Base-by-base conservation (phyloP, 2,797 vertebrate species). In the Sebastes itinus region DNA sequence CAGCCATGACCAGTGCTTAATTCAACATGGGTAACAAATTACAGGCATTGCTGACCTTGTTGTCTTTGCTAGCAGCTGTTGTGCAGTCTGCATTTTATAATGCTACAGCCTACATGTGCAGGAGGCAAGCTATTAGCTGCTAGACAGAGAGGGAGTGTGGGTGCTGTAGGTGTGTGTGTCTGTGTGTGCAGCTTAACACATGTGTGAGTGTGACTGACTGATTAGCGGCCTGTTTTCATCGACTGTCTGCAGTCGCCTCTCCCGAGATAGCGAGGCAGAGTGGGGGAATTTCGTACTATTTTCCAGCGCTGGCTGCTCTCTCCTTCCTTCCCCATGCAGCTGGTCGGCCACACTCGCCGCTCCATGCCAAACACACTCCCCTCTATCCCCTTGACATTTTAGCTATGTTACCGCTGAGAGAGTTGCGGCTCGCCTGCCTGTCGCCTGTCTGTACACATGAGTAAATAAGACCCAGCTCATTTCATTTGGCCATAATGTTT, bases 381-480 rank as follows among this genome's bases (percentile, higher is more conserved):
- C 72, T 80, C 78, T 81, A 89, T 90, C 87, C 92, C 87, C 87
- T 27, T 88, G 93, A 93, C 89, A 92, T 87, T 93, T 92, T 22
- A 85, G 92, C 89, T 85, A 92, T 91, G 92, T 82, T 87, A 70
- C 88, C 56, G 60, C 84, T 87, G 87, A 87, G 75, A 87, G 87
- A 91, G 88, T 42, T 85, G 85, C 67, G 88, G 88, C 85, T 90
- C 80, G 87, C 83, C 91, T 85, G 67, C 86, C 84, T 80, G 88
- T 89, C 78, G 79, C 81, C 90, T 76, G 80, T 78, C 81, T 72
- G 74, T 25, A 30, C 87, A 87, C 85, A 89, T 14, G 28, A 87
- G 89, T 92, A 93, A 94, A 94, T 88, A 90, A 93, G 90, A 77
- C 61, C 69, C 68, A 78, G 83, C 84, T 91, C 89, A 85, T 93